Base-by-base conservation (phyloP, 2,888 invertebrate genomes). In the Micoletzkya japonica region DNA sequence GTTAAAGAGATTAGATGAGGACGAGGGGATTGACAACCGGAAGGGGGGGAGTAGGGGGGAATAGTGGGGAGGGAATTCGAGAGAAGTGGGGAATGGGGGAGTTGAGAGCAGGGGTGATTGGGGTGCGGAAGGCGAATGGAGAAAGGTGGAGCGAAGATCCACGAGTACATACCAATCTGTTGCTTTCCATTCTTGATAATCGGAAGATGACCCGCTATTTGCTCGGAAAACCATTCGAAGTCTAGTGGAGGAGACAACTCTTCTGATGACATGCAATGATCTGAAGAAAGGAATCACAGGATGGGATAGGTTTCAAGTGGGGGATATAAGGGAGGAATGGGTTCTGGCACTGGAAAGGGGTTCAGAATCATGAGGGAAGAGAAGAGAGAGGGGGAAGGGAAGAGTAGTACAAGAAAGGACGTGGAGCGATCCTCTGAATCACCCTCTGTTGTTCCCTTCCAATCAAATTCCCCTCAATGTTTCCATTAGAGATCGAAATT, bases 191-290 rank as follows among this genome's bases (percentile, higher is more conserved):
- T 80, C 61, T 82, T 81, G 52, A 83, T 81, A 17, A 80, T 79
- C 14, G 82, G 84, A 75, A 82, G 83, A 71, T 84, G 84, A 4
- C 84, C 84, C 4, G 84, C 84, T 20, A 84, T 83, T 70, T 84
- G 81, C 50, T 82, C 73, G 32, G 73, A 61, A 59, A 77, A 79
- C 83, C 83, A 83, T 61, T 79, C 75, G 69, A 77, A 81, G 36
- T 72, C 68, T 30, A 70, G 73, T 17, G 81, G 81, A 10, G 80
- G 73, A 54, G 36, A 66, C 28, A 37, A 52, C 36, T 66, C 54
- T 3, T 37, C 63, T 20, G 49, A 30, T 49, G 44, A 30, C 63
- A 63, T 63, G 7, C 63, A 39, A 39, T 39, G 54, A 54, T 54
- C 56, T 14, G 17, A 4, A 17, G 3, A 39, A 39, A 37, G 26